These are phyloP conservation scores for Chloroceryle inda DNA, from an alignment of 2,797 vertebrate species.

Conservation along the genomic window DNA sequence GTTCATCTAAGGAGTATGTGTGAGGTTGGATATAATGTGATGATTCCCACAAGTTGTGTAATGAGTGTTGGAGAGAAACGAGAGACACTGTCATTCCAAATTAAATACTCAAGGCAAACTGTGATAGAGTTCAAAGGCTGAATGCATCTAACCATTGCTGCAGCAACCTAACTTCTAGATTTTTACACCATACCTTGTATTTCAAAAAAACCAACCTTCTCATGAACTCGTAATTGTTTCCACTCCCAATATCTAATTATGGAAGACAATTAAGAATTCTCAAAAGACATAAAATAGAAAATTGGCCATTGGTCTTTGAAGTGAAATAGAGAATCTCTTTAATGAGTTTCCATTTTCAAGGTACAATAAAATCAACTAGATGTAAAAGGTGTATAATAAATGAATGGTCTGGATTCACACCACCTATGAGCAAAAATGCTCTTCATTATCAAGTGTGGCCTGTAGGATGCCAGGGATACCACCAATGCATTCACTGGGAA, in stretches of 20 bases:
- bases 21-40: neutral
- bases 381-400: slow-evolving; percentile 29
- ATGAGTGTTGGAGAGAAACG: neutral
- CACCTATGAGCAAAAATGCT: neutral
- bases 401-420: slow-evolving; percentile 9
- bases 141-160: neutral
- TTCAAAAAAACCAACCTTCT: neutral
- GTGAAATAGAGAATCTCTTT: neutral
- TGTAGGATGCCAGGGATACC: neutral
- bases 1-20: neutral
- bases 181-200: neutral
- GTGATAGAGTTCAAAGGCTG: neutral
- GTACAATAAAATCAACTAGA: slow-evolving; percentile 17
- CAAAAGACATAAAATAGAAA: neutral
- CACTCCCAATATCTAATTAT: neutral
- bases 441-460: neutral
- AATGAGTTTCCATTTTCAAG: neutral
- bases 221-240: neutral
- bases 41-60: neutral
- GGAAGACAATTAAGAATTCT: slow-evolving; percentile 20
- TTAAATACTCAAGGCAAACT: neutral
- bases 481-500: neutral
- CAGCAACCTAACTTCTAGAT: neutral
- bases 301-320: neutral
- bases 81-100: neutral